Conservation (phyloP, 2,888 invertebrate genomes). For the Petrolisthes cinctipes region DNA sequence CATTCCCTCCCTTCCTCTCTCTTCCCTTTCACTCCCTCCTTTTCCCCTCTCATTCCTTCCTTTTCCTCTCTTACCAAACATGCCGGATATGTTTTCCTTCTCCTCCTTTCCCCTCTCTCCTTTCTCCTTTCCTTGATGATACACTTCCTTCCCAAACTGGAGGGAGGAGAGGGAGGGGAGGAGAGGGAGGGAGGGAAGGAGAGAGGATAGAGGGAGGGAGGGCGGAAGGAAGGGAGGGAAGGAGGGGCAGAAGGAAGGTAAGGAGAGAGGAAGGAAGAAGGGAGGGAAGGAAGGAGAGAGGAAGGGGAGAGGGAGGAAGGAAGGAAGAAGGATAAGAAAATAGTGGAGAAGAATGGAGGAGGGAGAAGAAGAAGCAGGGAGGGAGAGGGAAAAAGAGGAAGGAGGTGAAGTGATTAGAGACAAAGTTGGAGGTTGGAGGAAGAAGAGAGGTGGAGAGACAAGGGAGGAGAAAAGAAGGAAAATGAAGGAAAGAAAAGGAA, state of each 20-base stretch:
- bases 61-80: background rate
- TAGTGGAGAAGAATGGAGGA: background rate
- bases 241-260: background rate
- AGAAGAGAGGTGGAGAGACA: background rate
- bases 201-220: background rate
- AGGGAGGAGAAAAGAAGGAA: background rate
- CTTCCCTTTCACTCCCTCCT: background rate
- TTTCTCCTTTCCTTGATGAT: background rate
- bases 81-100: background rate
- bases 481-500: background rate
- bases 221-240: background rate
- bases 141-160: background rate
- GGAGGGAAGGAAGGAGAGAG: background rate
- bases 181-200: background rate
- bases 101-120: constrained; percentile 1
- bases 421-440: background rate
- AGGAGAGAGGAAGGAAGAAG: background rate
- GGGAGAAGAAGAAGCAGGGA: background rate
- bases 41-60: background rate
- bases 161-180: background rate
- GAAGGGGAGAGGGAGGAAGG: background rate
- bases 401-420: background rate
- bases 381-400: background rate
- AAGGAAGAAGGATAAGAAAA: background rate
- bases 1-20: no score